Evolutionary conservation across 2,888 invertebrate species (phyloP), one percentile per base, ranked within the genome.

Genomic region (Luffia ferchaultella): DNA sequence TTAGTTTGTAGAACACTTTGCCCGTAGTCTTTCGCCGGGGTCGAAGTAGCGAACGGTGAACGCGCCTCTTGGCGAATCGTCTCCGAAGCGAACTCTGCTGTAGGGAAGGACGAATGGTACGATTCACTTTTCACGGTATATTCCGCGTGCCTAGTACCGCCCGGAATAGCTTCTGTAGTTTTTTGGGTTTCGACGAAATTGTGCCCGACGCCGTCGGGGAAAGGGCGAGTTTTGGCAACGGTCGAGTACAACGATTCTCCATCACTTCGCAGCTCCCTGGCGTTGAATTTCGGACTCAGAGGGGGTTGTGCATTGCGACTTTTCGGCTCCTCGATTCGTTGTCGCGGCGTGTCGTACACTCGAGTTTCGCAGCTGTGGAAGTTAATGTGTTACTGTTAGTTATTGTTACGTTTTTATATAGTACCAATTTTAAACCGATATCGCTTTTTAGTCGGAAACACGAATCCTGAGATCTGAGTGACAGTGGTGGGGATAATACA

Each of bases 351-450:
- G 62, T 87, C 87, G 67, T 85, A 86, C 48, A 80, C 69, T 41
- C 85, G 73, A 1, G 85, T 86, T 64, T 87, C 87, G 68, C 86
- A 86, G 60, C 86, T 86, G 71, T 54, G 71, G 69, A 62, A 55
- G 62, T 64, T 62, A 45, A 42, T 50, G 5, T 30, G 30, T 30
- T 30, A 30, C 12, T 30, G 30, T 30, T 30, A 30, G 30, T 7
- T 30, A 7, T 30, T 30, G 30, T 3, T n/a, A n/a, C n/a, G n/a
- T n/a, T n/a, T n/a, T n/a, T n/a, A n/a, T n/a, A n/a, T n/a, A n/a
- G n/a, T n/a, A n/a, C n/a, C n/a, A n/a, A n/a, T n/a, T n/a, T n/a
- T n/a, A n/a, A n/a, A n/a, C n/a, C n/a, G n/a, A n/a, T n/a, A n/a
- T n/a, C n/a, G n/a, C n/a, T n/a, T n/a, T n/a, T n/a, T n/a, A n/a